Evolutionary conservation across 2,888 invertebrate genomes (phyloP), one percentile per base, ranked within the genome.

Genomic region (Minunthozetes semirufus): DNA sequence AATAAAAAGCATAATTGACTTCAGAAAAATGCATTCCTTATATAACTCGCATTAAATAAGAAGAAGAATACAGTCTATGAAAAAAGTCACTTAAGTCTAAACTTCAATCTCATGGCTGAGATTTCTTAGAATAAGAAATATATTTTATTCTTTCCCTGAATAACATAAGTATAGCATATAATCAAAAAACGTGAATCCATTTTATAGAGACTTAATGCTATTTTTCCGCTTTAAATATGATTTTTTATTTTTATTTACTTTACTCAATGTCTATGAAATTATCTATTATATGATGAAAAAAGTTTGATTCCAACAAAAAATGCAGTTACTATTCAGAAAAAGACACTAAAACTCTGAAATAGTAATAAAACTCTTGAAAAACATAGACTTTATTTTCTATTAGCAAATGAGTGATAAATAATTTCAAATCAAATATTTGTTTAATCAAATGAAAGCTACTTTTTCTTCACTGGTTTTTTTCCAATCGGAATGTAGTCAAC

Each of bases 1-100:
- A 56, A 56, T 56, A 56, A 56, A 56, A 56, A 42, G 42, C 56
- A 56, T 56, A 56, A 56, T 56, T 56, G 56, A 56, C 56, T 56
- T 25, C 25, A 56, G 22, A 56, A 56, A 56, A 25, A 50, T 19
- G 50, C 19, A 19, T 22, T 56, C 22, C 25, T 25, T 56, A 25
- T 56, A 25, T 22, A 50, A 19, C 19, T 19, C 2, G 42, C 42
- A 42, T 50, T 56, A 25, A 22, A 25, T 1, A 25, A 56, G 56
- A 25, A n/a, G 25, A 56, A 56, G 56, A 22, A 56, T 56, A 56
- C 42, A 42, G 42, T 42, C 42, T 42, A 42, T 42, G 42, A 42
- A 42, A 56, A 56, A 56, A 56, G 22, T 56, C 56, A 56, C 56
- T 56, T 56, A 56, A 56, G 22, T 22, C 22, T 25, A 56, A 56